phyloP scores from a whole-genome alignment of 1,140 invertebrate genomes.

The Sarcophaga bullata region DNA sequence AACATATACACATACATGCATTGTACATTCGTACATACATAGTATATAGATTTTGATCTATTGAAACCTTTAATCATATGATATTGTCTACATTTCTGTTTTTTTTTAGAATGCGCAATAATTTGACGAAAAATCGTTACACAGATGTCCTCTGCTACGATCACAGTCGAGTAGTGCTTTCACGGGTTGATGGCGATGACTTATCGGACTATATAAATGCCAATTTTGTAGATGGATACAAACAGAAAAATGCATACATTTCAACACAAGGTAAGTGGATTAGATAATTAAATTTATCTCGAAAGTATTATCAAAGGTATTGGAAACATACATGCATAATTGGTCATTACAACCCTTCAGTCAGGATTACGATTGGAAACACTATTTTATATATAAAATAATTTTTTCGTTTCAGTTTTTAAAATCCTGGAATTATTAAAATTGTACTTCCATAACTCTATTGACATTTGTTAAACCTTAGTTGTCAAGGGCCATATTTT shows the following conservation, averaged over 20 bases:
- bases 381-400: no score
- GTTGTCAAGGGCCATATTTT: no score
- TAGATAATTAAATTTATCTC: no score
- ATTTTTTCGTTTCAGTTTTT: no score
- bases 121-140: slow-evolving; percentile 93
- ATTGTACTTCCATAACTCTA: no score
- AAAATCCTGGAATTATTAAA: no score
- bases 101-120: slow-evolving; percentile 77
- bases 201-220: slow-evolving; percentile 96
- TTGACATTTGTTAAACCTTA: no score
- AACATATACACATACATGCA: background rate
- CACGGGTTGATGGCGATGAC: slow-evolving; percentile 77
- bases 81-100: background rate
- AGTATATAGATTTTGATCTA: background rate
- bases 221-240: slow-evolving; percentile 98
- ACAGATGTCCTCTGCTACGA: slow-evolving; percentile 97
- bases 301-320: no score
- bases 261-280: slow-evolving; percentile 86
- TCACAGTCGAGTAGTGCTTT: slow-evolving; percentile 89
- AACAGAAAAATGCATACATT: slow-evolving; percentile 97
- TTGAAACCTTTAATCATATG: background rate
- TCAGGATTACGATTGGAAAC: no score
- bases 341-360: no score
- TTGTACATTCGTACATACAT: no score
- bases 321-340: no score